phyloP scores from a whole-genome alignment of 2,797 vertebrate genomes.

The Oreonectes daqikongensis region DNA sequence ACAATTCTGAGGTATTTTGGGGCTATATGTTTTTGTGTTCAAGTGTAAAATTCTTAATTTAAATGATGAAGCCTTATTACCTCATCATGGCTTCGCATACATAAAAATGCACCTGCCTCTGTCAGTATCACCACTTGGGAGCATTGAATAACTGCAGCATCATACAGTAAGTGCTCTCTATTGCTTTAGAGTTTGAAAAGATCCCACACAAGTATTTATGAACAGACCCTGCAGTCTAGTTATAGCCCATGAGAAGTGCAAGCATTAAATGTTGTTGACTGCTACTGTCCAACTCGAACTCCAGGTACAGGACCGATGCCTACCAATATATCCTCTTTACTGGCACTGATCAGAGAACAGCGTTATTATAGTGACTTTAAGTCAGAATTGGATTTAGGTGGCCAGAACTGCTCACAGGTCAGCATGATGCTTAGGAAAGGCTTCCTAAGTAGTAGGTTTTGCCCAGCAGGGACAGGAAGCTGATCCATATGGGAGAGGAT shows the following conservation, averaged over 20 bases:
- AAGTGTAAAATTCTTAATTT: no score
- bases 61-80: not conserved
- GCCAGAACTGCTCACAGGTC: conserved; percentile 24
- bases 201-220: conserved; percentile 26
- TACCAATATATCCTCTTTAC: not conserved
- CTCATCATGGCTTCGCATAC: not conserved
- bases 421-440: conserved; percentile 32
- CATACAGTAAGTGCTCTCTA: conserved; percentile 27
- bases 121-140: conserved; percentile 26
- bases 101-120: conserved; percentile 8
- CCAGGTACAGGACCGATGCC: not conserved
- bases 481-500: conserved; percentile 54
- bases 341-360: conserved; percentile 10
- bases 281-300: not conserved
- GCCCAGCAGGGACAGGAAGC: conserved; percentile 55
- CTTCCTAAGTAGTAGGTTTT: conserved; percentile 33
- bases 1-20: not conserved
- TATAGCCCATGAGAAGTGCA: conserved; percentile 24
- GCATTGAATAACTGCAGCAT: conserved; percentile 16
- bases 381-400: conserved; percentile 22
- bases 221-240: conserved; percentile 28
- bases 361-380: conserved; percentile 15
- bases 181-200: conserved; percentile 34
- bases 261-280: conserved; percentile 16
- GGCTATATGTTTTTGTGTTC: not conserved